A percentile compares a stretch with the other conserved stretches of the same genome.
Evolutionary conservation across 2,113 vertebrate genomes (phyloP).

Genomic region (Dipodomys spectabilis): DNA sequence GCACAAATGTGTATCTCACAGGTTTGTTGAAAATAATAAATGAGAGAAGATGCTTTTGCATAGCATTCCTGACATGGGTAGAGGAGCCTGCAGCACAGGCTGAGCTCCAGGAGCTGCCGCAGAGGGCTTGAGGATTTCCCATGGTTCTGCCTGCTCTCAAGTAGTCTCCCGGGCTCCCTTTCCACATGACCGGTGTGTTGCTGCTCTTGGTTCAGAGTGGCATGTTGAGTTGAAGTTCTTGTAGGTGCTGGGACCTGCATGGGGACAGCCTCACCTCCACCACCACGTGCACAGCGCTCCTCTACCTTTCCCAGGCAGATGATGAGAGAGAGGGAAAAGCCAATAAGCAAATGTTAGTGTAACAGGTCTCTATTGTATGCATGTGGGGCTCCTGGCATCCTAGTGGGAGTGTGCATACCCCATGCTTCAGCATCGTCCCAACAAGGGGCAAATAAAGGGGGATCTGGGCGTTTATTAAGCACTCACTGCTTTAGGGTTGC

Average conservation of each 20-base stretch:
- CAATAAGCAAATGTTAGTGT: background rate
- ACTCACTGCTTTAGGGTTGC: background rate
- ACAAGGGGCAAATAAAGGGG: background rate
- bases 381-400: background rate
- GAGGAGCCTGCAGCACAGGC: background rate
- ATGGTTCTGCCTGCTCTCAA: too few species aligned
- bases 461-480: background rate
- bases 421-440: background rate
- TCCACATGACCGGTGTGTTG: too few species aligned
- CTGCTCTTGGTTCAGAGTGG: too few species aligned
- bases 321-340: background rate
- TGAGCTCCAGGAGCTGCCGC: accelerated
- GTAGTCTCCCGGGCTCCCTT: too few species aligned
- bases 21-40: background rate
- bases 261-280: too few species aligned
- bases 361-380: background rate
- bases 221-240: background rate
- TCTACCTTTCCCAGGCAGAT: background rate
- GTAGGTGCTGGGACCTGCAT: background rate
- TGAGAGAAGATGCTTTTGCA: background rate
- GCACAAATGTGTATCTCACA: background rate
- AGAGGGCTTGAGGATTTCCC: background rate
- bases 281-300: background rate
- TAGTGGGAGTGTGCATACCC: background rate
- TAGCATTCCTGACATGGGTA: background rate